Base-by-base conservation (phyloP, 1,140 invertebrate species). In the Drosophila baimaii region DNA sequence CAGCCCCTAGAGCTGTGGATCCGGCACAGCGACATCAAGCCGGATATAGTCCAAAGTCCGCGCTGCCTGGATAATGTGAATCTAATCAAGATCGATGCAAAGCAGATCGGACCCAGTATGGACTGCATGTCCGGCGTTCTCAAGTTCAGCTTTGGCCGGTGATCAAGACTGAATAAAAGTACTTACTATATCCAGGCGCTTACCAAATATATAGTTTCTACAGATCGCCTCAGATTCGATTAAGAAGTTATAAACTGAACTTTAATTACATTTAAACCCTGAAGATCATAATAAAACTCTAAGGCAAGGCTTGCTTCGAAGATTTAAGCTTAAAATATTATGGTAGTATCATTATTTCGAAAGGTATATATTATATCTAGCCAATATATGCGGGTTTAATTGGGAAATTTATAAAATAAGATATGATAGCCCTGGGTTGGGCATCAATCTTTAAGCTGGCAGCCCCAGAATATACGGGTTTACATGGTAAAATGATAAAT, bases 1-100 rank as follows among this genome's bases (percentile, higher is more conserved):
- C 44, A 76, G 5, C 75, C 82, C 0, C 29, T 90, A 7, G 88
- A 88, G 17, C 12, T 90, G 25, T 90, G 88, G 88, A 88, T 90
- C 33, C 41, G 54, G 0, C 19, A 77, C 15, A 90, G 74, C 33
- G 83, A 90, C 54, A 81, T 90, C 21, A 81, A 69, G 33, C 21
- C 43, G 15, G 58, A 62, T 8, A 74, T 82, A 44, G 41, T 78
- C 5, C 46, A 90, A 41, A 68, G 68, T 59, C 51, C 80, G 0
- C 74, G 72, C 3, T 79, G 69, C 33, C 33, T 90, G 44, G 62
- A 77, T n/a, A 78, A 66, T 31, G 49, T 66, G 8, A 76, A 69
- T 13, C 47, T 69, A 10, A 52, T 90, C 12, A 66, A 72, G 31
- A 81, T 90, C n/a, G 77, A 90, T 58, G 23, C 68, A 0, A 86